Base-by-base conservation (phyloP, 2,797 vertebrate genomes). In the Perodicticus potto region DNA sequence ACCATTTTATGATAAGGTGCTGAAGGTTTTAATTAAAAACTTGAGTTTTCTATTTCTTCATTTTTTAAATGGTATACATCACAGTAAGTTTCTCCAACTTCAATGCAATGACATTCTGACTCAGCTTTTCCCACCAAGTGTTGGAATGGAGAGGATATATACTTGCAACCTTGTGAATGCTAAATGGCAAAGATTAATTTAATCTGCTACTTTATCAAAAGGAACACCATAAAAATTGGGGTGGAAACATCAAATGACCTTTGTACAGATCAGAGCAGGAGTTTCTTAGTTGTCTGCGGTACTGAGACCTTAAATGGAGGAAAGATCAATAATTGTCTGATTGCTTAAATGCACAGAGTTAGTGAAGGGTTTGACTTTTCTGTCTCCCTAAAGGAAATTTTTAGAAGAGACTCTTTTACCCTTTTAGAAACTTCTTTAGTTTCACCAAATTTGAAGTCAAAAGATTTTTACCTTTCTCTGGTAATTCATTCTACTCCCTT, bases 21-120 rank as follows among this genome's bases (percentile, higher is more conserved):
- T 95, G 55, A 87, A 88, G 34, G n/a, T 73, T 96, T 97, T 93
- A 95, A 89, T 93, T 86, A 86, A 96, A 97, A 97, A 96, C 11
- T 53, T n/a, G 37, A 49, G 43, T 61, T 78, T 93, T 78, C 20
- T 70, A 57, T 85, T 74, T 63, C 59, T 7, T 67, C 61, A n/a
- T 3, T 23, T 86, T 61, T 80, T 69, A 4, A 78, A 63, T 55
- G 7, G 22, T 55, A 1, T 80, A 34, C 25, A 29, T 83, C 29
- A 32, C 45, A 40, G 13, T 80, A 83, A 78, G 81, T 34, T 55
- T 94, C 69, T 94, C 23, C 32, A 78, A 57, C 25, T 86, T 63
- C 43, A 43, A 8, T n/a, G 32, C 12, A 17, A 11, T 73, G 37
- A 34, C 8, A 19, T 72, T 70, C 57, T 27, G 20, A 63, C 45